A percentile compares a stretch with the other conserved stretches of the same genome.
Conservation (phyloP, 2,797 vertebrate species). For the Spinus olivaceus region DNA sequence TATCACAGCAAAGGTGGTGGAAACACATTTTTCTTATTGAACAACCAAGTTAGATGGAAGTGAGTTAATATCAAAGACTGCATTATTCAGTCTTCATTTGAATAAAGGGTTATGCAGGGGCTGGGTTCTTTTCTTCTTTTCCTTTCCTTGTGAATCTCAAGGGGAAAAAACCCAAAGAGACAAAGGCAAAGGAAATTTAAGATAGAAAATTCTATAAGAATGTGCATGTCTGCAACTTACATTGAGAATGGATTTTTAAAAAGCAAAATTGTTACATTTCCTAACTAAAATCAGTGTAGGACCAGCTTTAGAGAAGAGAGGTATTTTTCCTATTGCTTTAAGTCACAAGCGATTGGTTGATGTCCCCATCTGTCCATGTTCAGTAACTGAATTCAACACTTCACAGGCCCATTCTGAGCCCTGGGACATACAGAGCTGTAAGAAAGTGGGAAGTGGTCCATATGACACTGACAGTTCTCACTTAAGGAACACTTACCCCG, state of each 20-base stretch:
- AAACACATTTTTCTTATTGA: neutral
- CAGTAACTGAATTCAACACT: neutral
- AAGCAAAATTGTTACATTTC: neutral
- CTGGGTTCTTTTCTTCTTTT: neutral
- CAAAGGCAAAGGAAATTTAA: neutral
- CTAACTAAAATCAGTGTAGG: neutral
- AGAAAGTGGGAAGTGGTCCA: neutral
- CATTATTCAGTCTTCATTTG: conserved; percentile 18
- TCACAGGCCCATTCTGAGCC: neutral
- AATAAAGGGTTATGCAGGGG: neutral
- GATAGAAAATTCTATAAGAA: neutral
- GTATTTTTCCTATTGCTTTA: neutral
- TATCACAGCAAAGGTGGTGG: neutral
- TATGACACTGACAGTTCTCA: conserved; percentile 10
- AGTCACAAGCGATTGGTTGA: neutral
- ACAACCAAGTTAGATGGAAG: neutral
- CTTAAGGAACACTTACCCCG: neutral
- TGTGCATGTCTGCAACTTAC: neutral
- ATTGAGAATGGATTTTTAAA: neutral
- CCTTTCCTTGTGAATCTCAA: neutral
- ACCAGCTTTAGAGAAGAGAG: neutral
- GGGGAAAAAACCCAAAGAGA: neutral
- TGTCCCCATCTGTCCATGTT: conserved; percentile 7
- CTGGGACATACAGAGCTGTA: neutral
- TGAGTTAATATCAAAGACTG: neutral